phyloP scores from a whole-genome alignment of 2,888 invertebrate species.

The Pterostichus madidus region DNA sequence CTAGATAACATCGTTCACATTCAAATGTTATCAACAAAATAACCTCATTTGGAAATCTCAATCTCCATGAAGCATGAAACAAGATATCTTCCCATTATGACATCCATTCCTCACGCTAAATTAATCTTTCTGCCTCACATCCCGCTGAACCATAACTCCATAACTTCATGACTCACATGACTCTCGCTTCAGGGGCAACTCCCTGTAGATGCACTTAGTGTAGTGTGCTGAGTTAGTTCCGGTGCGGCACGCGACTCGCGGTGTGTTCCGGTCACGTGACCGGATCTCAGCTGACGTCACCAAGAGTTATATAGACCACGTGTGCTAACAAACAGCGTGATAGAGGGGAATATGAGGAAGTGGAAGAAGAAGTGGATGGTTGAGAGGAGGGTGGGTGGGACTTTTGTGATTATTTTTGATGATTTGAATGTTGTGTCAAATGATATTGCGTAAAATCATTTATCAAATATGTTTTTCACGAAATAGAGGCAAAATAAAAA shows the following conservation, averaged over 20 bases:
- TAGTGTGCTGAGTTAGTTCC: conserved; percentile 72
- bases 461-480: no score
- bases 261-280: conserved; percentile 76
- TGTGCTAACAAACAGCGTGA: neutral
- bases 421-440: no score
- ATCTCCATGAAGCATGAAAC: conserved; percentile 49
- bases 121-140: conserved; percentile 59
- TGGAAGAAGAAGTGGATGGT: neutral
- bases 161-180: conserved; percentile 36
- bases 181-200: conserved; percentile 16
- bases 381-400: no score
- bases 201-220: conserved; percentile 35
- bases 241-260: conserved; percentile 73
- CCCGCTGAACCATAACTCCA: conserved; percentile 32
- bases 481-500: no score
- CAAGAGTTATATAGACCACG: conserved; percentile 17
- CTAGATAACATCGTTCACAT: no score
- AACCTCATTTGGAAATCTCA: no score
- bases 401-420: no score
- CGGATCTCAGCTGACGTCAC: conserved; percentile 72
- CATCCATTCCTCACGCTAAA: conserved; percentile 55
- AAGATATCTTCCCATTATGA: conserved; percentile 42
- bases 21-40: no score
- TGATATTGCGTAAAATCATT: no score
- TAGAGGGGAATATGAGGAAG: conserved; percentile 5